Base-by-base conservation (phyloP, 2,113 vertebrate species). In the Sterrhoptilus dennistouni region DNA sequence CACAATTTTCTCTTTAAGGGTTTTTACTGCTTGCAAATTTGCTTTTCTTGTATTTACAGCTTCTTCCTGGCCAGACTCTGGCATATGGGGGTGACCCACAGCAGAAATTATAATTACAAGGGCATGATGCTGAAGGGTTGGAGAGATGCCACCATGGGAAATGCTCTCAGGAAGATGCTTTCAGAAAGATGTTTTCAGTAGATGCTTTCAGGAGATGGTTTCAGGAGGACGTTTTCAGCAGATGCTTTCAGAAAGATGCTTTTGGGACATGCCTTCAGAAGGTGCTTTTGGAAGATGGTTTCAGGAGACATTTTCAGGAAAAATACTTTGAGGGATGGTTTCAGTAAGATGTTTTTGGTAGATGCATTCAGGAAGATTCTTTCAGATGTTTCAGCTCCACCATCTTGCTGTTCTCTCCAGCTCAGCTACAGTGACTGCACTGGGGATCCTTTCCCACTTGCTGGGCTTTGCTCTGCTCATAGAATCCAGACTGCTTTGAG, bases 401-500 rank as follows among this genome's bases (percentile, higher is more conserved):
- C 29, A 9, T 12, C 38, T 38, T 68, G 66, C 68, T 81, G 69
- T 19, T 83, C 33, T 27, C 60, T 54, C 83, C 81, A 83, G 77
- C 91, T 91, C 54, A 81, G 72, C 40, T 77, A 38, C 79, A 83
- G 87, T 18, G 87, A 65, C n/a, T 90, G 83, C 76, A 80, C 94
- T 18, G 84, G 82, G 80, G 94, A 95, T 66, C 90, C 90, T 49
- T 61, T 90, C 94, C 38, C 40, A 15, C 18, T 82, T 89, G 9
- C 86, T 94, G 65, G 93, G 82, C 66, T 95, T 95, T 52, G 90
- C 91, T 60, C 59, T 93, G 54, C 42, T 96, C n/a, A 29, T 3
- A 44, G 44, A 65, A 74, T 93, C 80, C 22, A 65, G 17, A 22
- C 14, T 57, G 33, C 8, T 33, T 80, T 81, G 33, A 17, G 22